Base-by-base conservation (phyloP, 92 coral and sea anemone genomes). In the Porites evermanni region DNA sequence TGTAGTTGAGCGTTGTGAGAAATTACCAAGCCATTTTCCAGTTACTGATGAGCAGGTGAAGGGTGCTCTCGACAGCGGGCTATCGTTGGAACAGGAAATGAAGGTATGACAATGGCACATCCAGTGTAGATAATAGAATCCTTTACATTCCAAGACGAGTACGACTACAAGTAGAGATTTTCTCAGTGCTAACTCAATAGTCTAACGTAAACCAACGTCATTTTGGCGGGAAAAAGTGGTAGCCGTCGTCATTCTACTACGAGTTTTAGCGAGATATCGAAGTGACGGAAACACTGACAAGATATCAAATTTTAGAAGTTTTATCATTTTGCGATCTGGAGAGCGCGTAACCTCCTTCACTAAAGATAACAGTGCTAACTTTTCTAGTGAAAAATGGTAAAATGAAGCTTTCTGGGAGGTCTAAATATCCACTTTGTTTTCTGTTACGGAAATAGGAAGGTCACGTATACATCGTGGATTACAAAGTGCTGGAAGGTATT, bases 391-490 rank as follows among this genome's bases (percentile, higher is more conserved):
- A 29, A 29, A 29, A 29, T 29, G 32, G 32, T 29, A 29, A 29
- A 29, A 3, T 29, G 32, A 29, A 29, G 32, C 32, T 29, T 29
- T 29, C 32, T 29, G 32, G 32, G 32, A 29, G 32, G 32, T 29
- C 32, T 29, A 29, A 2, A 29, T 29, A 2, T 24, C 26, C 26
- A 24, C 17, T 64, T 44, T 78, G 16, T 64, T 18, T 3, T 38
- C 47, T 38, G 4, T 4, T 38, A 38, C 44, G 61, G 68, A 14
- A 53, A 24, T 60, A 91, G 94, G 85, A 87, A n/a, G 94, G 94
- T 19, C 94, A 91, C 86, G 91, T 91, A 53, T 91, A 91, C 79
- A 83, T 91, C 24, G 91, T 79, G 12, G 93, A 90, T 58, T 81
- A 87, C 85, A 90, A 90, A 56, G 83, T 32, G 67, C 79, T 90